Percentiles rank a stretch among this genome's conserved stretches.
These are phyloP conservation scores for Carlito syrichta DNA, from an alignment of 2,113 vertebrate species.

Conservation along the genomic window DNA sequence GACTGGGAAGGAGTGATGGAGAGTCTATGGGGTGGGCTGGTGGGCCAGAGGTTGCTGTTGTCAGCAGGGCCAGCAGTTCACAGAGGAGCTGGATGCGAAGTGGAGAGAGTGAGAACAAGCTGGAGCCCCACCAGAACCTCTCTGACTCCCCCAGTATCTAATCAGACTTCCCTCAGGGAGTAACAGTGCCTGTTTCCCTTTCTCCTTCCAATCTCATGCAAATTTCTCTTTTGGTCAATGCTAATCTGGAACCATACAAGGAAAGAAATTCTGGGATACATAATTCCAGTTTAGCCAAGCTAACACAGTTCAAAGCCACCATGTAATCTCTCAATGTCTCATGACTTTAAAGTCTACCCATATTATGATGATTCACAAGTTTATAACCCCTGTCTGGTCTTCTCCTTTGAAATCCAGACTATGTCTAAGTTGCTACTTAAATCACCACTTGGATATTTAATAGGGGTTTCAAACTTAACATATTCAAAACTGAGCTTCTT, in stretches of 20 bases:
- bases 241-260: neutral
- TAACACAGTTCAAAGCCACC: neutral
- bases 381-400: neutral
- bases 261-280: neutral
- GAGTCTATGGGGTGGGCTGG: neutral
- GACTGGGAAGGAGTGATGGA: neutral
- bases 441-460: neutral
- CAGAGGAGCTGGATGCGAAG: neutral
- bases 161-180: neutral
- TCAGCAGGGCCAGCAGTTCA: no score
- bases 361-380: neutral
- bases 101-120: neutral
- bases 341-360: neutral
- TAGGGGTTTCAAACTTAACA: neutral
- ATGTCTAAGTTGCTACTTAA: neutral
- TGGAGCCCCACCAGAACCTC: no score
- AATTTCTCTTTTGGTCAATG: neutral
- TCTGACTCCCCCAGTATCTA: neutral
- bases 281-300: neutral
- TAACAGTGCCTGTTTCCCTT: fast-evolving
- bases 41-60: neutral
- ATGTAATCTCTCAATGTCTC: neutral
- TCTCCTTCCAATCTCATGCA: neutral
- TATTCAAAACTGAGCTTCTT: neutral
- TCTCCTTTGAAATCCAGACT: neutral